A percentile compares a stretch with the other conserved stretches of the same genome.
Evolutionary conservation across 2,113 vertebrate genomes (phyloP).

Genomic region (Diphyllodes magnificus): DNA sequence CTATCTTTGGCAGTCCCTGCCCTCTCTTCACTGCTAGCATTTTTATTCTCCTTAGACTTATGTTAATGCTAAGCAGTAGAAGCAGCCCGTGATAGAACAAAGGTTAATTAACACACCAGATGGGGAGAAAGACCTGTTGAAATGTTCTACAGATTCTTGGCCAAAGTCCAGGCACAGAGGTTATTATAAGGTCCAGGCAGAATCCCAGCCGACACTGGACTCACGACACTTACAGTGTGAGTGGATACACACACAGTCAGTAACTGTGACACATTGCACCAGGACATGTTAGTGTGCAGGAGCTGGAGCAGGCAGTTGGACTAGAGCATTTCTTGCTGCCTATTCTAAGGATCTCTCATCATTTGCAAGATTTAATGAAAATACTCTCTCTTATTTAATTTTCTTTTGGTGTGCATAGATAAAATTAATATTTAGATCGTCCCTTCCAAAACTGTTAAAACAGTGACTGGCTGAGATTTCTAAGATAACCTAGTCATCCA

Average conservation of each 20-base stretch:
- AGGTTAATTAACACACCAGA: constrained; percentile 39
- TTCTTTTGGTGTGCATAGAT: not conserved
- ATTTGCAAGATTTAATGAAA: not conserved
- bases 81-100: not conserved
- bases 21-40: not conserved
- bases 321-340: not conserved
- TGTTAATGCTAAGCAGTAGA: not conserved
- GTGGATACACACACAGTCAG: not conserved
- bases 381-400: not conserved
- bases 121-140: constrained; percentile 16
- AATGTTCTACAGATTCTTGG: constrained; percentile 5
- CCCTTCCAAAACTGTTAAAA: not conserved
- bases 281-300: not conserved
- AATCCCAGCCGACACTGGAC: not conserved
- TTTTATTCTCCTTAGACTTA: not conserved
- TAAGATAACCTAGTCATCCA: not conserved
- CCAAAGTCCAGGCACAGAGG: not conserved
- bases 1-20: not conserved
- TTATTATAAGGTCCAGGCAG: not conserved
- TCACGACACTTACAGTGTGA: fast-evolving
- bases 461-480: not conserved
- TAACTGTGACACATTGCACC: not conserved
- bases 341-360: not conserved
- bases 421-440: not conserved
- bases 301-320: not conserved